Percentiles rank a stretch among this genome's conserved stretches.
These are phyloP conservation scores for Gortyna flavago DNA, from an alignment of 2,888 invertebrate genomes.

Conservation along the genomic window DNA sequence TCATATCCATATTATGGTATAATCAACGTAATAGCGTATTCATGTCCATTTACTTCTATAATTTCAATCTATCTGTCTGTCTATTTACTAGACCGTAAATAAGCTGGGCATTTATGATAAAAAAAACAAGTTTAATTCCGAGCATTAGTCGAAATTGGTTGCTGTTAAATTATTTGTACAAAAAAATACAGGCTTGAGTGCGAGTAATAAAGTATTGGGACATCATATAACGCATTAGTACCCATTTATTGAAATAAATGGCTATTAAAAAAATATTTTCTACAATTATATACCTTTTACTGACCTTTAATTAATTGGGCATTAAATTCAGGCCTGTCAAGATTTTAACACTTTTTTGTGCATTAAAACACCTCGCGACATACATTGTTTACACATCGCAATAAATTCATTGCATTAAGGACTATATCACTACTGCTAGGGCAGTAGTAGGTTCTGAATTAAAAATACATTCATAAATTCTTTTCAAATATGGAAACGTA, in stretches of 20 bases:
- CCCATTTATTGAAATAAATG: too few species aligned
- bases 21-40: constrained; percentile 72
- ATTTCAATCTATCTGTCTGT: constrained; percentile 59
- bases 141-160: constrained; percentile 48
- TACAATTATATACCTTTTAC: constrained; percentile 16
- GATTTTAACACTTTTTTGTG: constrained; percentile 41
- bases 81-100: constrained; percentile 63
- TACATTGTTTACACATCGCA: constrained; percentile 7
- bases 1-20: constrained; percentile 72
- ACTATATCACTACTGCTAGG: constrained; percentile 57
- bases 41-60: constrained; percentile 74
- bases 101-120: constrained; percentile 37
- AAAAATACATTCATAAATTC: constrained; percentile 73
- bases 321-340: constrained; percentile 35
- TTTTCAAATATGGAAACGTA: constrained; percentile 86
- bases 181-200: constrained; percentile 26
- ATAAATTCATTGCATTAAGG: constrained; percentile 32
- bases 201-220: constrained; percentile 1
- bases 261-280: too few species aligned
- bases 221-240: not conserved
- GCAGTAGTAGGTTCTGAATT: too few species aligned
- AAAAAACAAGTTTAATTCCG: constrained; percentile 56
- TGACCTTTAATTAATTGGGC: constrained; percentile 47
- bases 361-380: constrained; percentile 18
- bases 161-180: constrained; percentile 25